Evolutionary conservation across 2,797 vertebrate species (phyloP), one percentile per base, ranked within the genome.

Genomic region (Echeneis naucrates): DNA sequence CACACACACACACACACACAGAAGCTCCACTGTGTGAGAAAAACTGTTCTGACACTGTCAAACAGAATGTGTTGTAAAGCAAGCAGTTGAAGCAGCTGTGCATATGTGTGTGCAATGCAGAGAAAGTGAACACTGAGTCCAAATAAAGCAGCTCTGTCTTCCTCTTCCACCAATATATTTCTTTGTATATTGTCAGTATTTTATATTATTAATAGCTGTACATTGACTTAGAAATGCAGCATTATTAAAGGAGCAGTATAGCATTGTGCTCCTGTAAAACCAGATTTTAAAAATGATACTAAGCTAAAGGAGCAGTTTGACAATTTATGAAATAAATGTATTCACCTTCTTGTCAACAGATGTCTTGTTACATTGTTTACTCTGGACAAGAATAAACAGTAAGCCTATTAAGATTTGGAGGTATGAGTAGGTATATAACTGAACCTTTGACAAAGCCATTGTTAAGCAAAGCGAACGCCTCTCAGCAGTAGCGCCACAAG

Each of bases 1-100:
- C 35, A 65, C 5, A 32, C 69, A 70, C 57, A 44, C 24, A 48
- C 56, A 52, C 50, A 37, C 40, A 50, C 57, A 44, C 59, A 40
- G 0, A 37, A 27, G 67, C 32, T 64, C 52, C 60, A 50, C 51
- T 58, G 26, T 74, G 62, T 74, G 65, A 85, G 76, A 76, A 83
- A 85, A 88, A 71, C 77, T 71, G 78, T 85, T 88, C 83, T 21
- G 78, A 88, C 78, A 55, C 78, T 69, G 82, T 89, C 84, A 82
- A 61, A 78, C 72, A 62, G 54, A 75, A 76, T 89, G 84, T 87
- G 78, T 76, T 82, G 69, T 54, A 60, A 77, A 65, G 65, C 35
- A 48, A 56, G 27, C 4, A 12, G 23, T 21, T 62, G 52, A 48
- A 56, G 27, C 4, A 12, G 23, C n/a, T 59, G 52, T 44, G 13